Base-by-base conservation (phyloP, 2,797 vertebrate species). In the Thripadectes ignobilis region DNA sequence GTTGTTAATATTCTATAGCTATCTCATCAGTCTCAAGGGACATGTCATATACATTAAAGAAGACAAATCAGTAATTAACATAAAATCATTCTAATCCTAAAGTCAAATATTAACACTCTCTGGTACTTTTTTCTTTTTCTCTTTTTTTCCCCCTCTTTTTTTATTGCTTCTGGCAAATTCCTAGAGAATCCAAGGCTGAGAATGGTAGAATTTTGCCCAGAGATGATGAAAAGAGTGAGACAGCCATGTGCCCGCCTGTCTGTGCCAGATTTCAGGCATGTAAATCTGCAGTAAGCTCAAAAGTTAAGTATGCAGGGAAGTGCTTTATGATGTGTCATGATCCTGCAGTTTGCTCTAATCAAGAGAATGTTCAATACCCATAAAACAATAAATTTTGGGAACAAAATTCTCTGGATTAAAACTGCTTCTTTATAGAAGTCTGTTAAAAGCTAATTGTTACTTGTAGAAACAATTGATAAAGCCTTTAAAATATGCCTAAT, bases 21-120 rank as follows among this genome's bases (percentile, higher is more conserved):
- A 39, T 71, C 81, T 74, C 19, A 4, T 85, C 65, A 62, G 46
- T 83, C 61, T 88, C 36, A 55, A 83, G 51, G 58, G 45, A 89
- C 68, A 54, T 3, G 7, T 54, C 87, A 94, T 48, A 76, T 81
- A 85, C 66, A 63, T 84, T 92, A 94, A 89, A 94, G 39, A 73
- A 32, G n/a, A 85, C 32, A 51, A 62, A 95, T 85, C 69, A 95
- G 83, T 92, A 93, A 94, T 82, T 95, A 89, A 84, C 76, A 72
- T 72, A 77, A 93, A 73, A 4, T 12, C 30, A 12, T 91, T 51
- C 34, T 80, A 85, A 91, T 75, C 75, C 30, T 67, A 4, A 77
- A 91, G 88, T 85, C 45, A 76, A 82, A 76, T 80, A 81, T 90
- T 93, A 89, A 89, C 84, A 77, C 65, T 38, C 24, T 69, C 5